These are phyloP conservation scores for Eulemur mongoz DNA, from an alignment of 2,797 vertebrate species.

Conservation along the genomic window DNA sequence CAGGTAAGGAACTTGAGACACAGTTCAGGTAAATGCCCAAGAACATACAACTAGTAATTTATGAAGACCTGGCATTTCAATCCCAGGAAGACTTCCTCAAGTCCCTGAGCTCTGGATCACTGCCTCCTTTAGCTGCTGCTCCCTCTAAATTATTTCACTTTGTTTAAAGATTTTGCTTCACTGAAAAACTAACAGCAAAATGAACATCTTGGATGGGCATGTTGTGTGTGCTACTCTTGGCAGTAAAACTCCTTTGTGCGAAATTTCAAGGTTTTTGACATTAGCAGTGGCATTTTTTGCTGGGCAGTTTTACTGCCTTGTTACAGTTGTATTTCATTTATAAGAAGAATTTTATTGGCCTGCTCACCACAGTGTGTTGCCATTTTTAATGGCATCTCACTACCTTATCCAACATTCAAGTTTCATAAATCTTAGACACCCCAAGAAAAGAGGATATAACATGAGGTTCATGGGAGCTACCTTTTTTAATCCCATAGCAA, in stretches of 20 bases:
- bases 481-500: background rate
- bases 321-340: conserved; percentile 48
- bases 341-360: conserved; percentile 35
- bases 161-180: background rate
- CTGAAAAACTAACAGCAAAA: background rate
- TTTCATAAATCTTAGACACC: conserved; percentile 45
- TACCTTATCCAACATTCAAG: conserved; percentile 26
- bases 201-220: background rate
- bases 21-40: background rate
- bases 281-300: conserved; percentile 17
- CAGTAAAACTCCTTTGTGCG: background rate
- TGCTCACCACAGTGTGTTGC: conserved; percentile 9
- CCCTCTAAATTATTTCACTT: background rate
- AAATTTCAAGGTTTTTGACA: conserved; percentile 23
- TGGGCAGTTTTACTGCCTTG: background rate
- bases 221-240: background rate
- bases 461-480: background rate
- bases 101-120: background rate
- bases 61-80: background rate
- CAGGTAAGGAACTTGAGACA: background rate
- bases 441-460: conserved; percentile 6
- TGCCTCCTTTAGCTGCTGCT: background rate
- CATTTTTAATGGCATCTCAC: conserved; percentile 15
- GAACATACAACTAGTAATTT: background rate
- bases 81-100: background rate